Base-by-base conservation (phyloP, 2,888 invertebrate species). In the Sialis fuliginosa region DNA sequence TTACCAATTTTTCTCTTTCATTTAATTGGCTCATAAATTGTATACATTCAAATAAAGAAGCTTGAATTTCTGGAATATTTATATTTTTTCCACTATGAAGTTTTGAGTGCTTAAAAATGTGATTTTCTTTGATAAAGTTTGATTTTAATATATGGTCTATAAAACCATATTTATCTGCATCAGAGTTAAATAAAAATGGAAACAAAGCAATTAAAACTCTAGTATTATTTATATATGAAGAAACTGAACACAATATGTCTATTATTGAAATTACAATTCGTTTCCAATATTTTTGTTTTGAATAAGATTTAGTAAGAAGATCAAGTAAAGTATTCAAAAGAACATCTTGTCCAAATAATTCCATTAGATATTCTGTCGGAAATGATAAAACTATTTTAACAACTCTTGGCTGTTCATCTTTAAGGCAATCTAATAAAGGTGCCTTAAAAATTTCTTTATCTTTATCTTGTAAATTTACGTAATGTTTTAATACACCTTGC, bases 331-430 rank as follows among this genome's bases (percentile, higher is more conserved):
- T 62, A 47, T 67, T 5, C 4, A 22, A 10, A 5, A 42, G 31
- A 10, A 31, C 42, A n/a, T 45, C 39, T n/a, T 30, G n/a, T 7
- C 39, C 39, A 6, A 45, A 30, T 32, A 45, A 32, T 6, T 39
- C 2, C 7, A 45, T 31, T 32, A 45, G 9, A 30, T 13, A n/a
- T 32, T 30, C 13, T 6, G 13, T 8, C 2, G 22, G 10, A 39
- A 45, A 45, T 32, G 10, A 12, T 31, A 45, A 39, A 10, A 45
- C 32, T 12, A 12, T n/a, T 7, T 45, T 30, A 31, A 85, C 74
- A 1, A 87, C 80, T 43, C 67, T 61, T 0, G 70, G 64, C 53
- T 74, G 71, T 10, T 83, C 81, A 62, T 87, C 87, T 44, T 68
- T 67, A 3, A 88, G 69, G 49, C 82, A 71, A 53, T 75, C 76